Percentiles rank a stretch among this genome's conserved stretches.
Conservation (phyloP, 1,140 invertebrate genomes). For the Gryon sp. region DNA sequence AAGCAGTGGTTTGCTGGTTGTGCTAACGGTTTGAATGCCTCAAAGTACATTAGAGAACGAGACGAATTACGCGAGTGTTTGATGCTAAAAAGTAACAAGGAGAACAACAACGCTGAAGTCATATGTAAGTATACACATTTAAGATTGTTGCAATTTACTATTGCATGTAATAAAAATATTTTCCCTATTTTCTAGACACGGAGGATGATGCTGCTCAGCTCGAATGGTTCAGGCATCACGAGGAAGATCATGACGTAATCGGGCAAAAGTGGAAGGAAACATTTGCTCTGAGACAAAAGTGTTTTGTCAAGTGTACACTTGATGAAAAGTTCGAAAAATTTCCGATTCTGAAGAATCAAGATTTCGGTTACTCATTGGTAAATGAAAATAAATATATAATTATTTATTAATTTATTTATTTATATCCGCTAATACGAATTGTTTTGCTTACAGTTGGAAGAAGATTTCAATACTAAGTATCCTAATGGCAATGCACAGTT, state of each 20-base stretch:
- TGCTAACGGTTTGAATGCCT: conserved; percentile 5
- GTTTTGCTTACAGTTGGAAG: conserved; percentile 18
- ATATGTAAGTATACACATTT: conserved; percentile 7
- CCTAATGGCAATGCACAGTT: conserved; percentile 1
- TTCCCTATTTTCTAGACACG: conserved; percentile 6
- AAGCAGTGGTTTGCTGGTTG: conserved; percentile 10
- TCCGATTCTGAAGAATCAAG: not conserved
- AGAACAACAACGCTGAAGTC: not conserved
- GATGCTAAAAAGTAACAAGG: not conserved
- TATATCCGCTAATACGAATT: not conserved
- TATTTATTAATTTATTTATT: conserved; percentile 15
- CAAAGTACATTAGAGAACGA: conserved; percentile 1
- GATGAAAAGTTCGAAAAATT: conserved; percentile 2
- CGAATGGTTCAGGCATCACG: conserved; percentile 14
- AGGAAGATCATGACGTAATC: conserved; percentile 1
- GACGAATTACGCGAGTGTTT: conserved; percentile 14
- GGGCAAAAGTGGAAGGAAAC: conserved; percentile 6
- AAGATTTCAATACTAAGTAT: conserved; percentile 19
- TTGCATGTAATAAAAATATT: not conserved
- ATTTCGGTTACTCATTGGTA: conserved; percentile 17
- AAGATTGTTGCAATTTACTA: no score
- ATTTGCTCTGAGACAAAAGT: not conserved
- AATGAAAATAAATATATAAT: not conserved
- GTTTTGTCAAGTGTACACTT: not conserved
- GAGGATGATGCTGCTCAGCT: conserved; percentile 10